A percentile compares a stretch with the other conserved stretches of the same genome.
These are phyloP conservation scores for Cheiracanthium punctorium DNA, from an alignment of 2,888 invertebrate genomes.

Conservation along the genomic window DNA sequence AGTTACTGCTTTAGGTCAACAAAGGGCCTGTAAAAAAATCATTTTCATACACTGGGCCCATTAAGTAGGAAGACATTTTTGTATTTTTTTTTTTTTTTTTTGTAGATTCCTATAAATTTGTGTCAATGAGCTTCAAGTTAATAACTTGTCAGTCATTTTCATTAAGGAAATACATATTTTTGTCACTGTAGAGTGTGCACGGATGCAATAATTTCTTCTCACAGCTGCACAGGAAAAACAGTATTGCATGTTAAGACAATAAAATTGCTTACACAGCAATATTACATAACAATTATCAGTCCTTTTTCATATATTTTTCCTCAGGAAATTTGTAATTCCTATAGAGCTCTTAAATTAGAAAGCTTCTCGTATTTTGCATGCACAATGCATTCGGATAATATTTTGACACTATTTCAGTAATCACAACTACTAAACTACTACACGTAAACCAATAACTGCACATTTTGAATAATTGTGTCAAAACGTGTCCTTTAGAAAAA, in stretches of 20 bases:
- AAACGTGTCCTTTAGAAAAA: slow-evolving; percentile 45
- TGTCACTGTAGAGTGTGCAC: slow-evolving; percentile 9
- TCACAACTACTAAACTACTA: slow-evolving; percentile 65
- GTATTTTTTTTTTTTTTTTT: too few species aligned
- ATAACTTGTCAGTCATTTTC: slow-evolving; percentile 9
- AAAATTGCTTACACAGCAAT: slow-evolving; percentile 39
- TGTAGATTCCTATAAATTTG: slow-evolving; percentile 58
- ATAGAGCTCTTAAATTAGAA: slow-evolving; percentile 53
- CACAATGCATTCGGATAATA: slow-evolving; percentile 41
- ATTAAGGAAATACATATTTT: slow-evolving; percentile 7
- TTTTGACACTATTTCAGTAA: slow-evolving; percentile 61
- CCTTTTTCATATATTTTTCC: slow-evolving; percentile 28
- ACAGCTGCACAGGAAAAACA: slow-evolving; percentile 54
- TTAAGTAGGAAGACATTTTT: slow-evolving; percentile 50
- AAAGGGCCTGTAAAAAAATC: slow-evolving; percentile 14
- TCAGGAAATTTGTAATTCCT: slow-evolving; percentile 56
- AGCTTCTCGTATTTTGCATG: slow-evolving; percentile 42
- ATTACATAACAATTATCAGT: neutral
- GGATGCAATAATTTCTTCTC: neutral
- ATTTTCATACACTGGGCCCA: slow-evolving; percentile 19
- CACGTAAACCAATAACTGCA: slow-evolving; percentile 54
- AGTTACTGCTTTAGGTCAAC: slow-evolving; percentile 40
- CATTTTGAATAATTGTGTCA: slow-evolving; percentile 34
- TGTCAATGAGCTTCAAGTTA: slow-evolving; percentile 44
- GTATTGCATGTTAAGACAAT: slow-evolving; percentile 31